Evolutionary conservation across 2,888 invertebrate species (phyloP), one percentile per base, ranked within the genome.

Genomic region (Drosophila putrida): DNA sequence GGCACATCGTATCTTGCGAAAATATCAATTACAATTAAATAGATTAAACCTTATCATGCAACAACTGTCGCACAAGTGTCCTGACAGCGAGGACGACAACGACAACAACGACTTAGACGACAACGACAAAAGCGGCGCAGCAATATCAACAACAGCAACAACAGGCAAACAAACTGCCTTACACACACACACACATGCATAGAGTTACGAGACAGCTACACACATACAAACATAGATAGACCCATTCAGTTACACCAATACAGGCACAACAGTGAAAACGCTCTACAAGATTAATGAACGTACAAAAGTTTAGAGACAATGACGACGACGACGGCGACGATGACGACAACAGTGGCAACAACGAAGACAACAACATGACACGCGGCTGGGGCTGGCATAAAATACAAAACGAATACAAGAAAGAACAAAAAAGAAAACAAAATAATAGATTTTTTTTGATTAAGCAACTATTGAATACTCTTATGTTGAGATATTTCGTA

Each of bases 271-370:
- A 78, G 80, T 79, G 74, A 78, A 82, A 88, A 85, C 84, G 84
- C 88, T 88, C 80, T 86, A 82, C 80, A 85, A 85, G 84, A 85
- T 88, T 85, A 85, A 85, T 85, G 84, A 82, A 88, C 83, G 84
- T 88, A 85, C 88, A 85, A 88, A 85, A 85, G 86, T 85, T 85
- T 85, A 85, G 88, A 85, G 86, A 85, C 84, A 85, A 85, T 85
- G 86, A 82, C 88, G 84, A 80, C 85, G 71, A 70, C 71, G 86
- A 68, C 71, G 65, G 78, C 72, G 55, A 70, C 65, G 60, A 55
- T 39, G 60, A 50, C 58, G 60, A 75, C 49, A 47, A 65, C 47
- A 50, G 49, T 44, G 67, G 62, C 64, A 62, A 73, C 62, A 75
- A 65, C 65, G 61, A 65, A 51, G 64, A 65, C 71, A 73, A 76